Percentiles rank a stretch among this genome's conserved stretches.
These are phyloP conservation scores for Noctua janthe DNA, from an alignment of 2,888 invertebrate species.

Conservation along the genomic window DNA sequence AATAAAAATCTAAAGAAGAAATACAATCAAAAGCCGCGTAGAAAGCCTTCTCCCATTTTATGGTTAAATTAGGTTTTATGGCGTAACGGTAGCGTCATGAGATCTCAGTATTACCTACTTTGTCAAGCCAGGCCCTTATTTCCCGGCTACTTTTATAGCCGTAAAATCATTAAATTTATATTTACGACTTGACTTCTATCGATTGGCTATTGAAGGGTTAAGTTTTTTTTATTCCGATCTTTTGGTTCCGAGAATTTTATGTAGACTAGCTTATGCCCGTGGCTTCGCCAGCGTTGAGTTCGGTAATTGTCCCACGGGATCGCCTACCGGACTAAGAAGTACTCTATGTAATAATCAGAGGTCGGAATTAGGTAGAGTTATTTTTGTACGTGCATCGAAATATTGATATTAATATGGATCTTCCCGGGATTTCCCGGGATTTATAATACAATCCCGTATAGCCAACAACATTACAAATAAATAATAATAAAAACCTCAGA, in stretches of 20 bases:
- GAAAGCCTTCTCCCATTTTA: constrained; percentile 43
- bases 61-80: constrained; percentile 52
- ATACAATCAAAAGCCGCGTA: constrained; percentile 11
- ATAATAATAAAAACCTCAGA: too few species aligned
- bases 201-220: constrained; percentile 34
- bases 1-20: not conserved
- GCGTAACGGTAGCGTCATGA: constrained; percentile 52
- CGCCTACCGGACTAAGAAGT: not conserved
- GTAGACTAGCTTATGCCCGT: not conserved
- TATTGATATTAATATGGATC: too few species aligned
- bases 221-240: not conserved
- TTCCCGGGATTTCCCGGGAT: too few species aligned
- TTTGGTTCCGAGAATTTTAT: not conserved
- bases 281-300: not conserved
- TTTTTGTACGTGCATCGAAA: too few species aligned
- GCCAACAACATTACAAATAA: too few species aligned
- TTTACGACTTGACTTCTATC: constrained; percentile 37
- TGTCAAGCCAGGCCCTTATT: constrained; percentile 42
- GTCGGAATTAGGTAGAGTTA: too few species aligned
- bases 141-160: constrained; percentile 40
- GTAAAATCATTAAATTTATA: constrained; percentile 54
- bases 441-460: too few species aligned
- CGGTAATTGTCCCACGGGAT: not conserved
- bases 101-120: constrained; percentile 7
- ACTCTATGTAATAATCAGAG: too few species aligned